Conservation (phyloP, 2,888 invertebrate species). For the Apodemia duryi region DNA sequence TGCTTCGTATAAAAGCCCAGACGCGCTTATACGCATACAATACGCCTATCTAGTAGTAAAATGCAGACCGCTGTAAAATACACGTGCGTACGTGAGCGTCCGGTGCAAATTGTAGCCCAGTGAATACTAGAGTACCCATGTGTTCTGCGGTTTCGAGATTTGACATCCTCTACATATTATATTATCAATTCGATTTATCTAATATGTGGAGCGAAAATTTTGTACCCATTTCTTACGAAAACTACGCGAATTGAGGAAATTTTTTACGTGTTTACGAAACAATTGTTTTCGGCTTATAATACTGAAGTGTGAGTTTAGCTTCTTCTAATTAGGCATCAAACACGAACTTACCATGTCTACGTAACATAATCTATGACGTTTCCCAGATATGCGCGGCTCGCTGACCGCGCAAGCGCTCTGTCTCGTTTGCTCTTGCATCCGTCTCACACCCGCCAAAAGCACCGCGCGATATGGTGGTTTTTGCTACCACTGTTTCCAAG, state of each 20-base stretch:
- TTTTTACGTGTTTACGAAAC: too few species aligned
- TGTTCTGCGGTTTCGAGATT: slow-evolving; percentile 9
- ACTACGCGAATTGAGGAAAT: too few species aligned
- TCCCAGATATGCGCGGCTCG: slow-evolving; percentile 51
- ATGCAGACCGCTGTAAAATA: slow-evolving; percentile 44
- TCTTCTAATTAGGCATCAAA: slow-evolving; percentile 3
- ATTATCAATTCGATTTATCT: too few species aligned
- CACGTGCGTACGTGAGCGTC: slow-evolving; percentile 40
- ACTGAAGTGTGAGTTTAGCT: too few species aligned
- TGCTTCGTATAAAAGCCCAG: slow-evolving; percentile 18
- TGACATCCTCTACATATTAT: neutral
- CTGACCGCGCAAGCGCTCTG: slow-evolving; percentile 23
- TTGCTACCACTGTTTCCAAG: slow-evolving; percentile 38
- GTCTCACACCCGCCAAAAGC: slow-evolving; percentile 56
- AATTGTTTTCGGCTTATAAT: too few species aligned
- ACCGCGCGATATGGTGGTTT: slow-evolving; percentile 49
- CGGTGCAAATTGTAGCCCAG: slow-evolving; percentile 63
- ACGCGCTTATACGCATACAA: slow-evolving; percentile 9
- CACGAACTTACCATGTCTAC: slow-evolving; percentile 24
- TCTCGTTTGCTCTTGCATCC: slow-evolving; percentile 38
- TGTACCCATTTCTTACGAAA: too few species aligned
- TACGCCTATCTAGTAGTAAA: slow-evolving; percentile 36
- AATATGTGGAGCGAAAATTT: too few species aligned
- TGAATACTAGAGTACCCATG: slow-evolving; percentile 33
- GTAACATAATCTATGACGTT: slow-evolving; percentile 41